Base-by-base conservation (phyloP, 2,113 vertebrate species). In the Pseudopipra pipra region DNA sequence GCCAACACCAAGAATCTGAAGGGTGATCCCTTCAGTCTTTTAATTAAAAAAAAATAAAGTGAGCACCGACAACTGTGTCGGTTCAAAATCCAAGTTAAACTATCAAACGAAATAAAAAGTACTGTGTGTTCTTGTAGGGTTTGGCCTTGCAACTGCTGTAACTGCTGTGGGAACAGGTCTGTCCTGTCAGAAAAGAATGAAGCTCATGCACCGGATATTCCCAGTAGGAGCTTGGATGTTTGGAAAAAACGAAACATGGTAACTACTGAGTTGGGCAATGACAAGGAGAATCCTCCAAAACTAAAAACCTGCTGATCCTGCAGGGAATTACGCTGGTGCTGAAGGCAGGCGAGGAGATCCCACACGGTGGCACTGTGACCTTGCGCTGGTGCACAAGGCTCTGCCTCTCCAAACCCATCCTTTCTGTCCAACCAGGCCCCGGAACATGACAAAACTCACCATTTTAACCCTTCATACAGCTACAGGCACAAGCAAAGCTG, bases 361-460 rank as follows among this genome's bases (percentile, higher is more conserved):
- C 96, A 96, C 96, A 95, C 79, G 97, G 90, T 97, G 96, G 97
- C 96, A 97, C 94, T 95, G 76, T 65, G 87, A 90, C 21, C 93
- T 81, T 93, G 87, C 44, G 44, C 33, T 28, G 8, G 24, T 4
- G 18, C 63, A 12, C 86, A 59, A 16, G 28, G 2, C 65, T 68
- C 87, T 22, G 83, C 70, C 82, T 74, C 74, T 44, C 18, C 70
- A 4, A 8, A 62, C 74, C 39, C 85, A 22, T 4, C 28, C 2
- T 3, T 72, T 46, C 71, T 16, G 51, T 28, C 55, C 31, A 13
- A 15, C 0, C 84, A 18, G 47, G 22, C 71, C 90, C 16, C 27
- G 8, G 25, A 46, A 19, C 14, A 23, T 0, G 28, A 33, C 33
- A 7, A 18, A 79, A 35, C 5, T 3, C 23, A 7, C 31, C 35